Evolutionary conservation across 2,888 invertebrate species (phyloP), one percentile per base, ranked within the genome.

Genomic region (Apotomis capreana): DNA sequence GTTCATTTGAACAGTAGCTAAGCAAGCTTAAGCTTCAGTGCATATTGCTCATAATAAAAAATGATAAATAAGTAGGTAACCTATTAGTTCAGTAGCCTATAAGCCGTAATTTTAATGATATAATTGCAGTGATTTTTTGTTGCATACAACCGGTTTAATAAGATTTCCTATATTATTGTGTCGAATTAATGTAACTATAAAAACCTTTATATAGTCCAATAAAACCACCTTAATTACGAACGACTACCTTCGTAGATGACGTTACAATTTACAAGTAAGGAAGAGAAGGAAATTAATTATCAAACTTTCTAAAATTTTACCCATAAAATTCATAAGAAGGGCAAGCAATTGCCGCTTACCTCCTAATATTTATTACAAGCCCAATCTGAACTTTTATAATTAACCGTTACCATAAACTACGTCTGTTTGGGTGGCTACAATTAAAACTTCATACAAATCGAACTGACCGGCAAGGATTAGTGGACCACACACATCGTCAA

Each of bases 391-490:
- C 26, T 44, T 63, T 64, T 55, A 55, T 64, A 64, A 65, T 57
- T 57, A 46, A 46, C 52, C 15, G 60, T 61, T 61, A 61, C 60
- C 60, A 49, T 54, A 68, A 69, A 44, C 54, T 55, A 58, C 13
- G 46, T 12, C 49, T 67, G 44, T 61, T 69, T 69, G 55, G 60
- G 54, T 54, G 68, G 68, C 55, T 55, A 46, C 65, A 65, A 65
- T 57, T 55, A 65, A 65, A 55, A 8, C 54, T 61, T 54, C 52
- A 58, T 58, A 13, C 44, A 54, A 52, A 68, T 60, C 12, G 4
- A 52, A 68, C 13, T 46, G 54, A 36, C 68, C 54, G 46, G 12
- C 54, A 69, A 54, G 68, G 68, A 69, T 54, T 36, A 36, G 44
- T 54, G 36, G 68, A 69, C 68, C 68, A 54, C 68, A 61, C 60